phyloP scores from a whole-genome alignment of 2,888 invertebrate species.

The Parnassius mnemosyne region DNA sequence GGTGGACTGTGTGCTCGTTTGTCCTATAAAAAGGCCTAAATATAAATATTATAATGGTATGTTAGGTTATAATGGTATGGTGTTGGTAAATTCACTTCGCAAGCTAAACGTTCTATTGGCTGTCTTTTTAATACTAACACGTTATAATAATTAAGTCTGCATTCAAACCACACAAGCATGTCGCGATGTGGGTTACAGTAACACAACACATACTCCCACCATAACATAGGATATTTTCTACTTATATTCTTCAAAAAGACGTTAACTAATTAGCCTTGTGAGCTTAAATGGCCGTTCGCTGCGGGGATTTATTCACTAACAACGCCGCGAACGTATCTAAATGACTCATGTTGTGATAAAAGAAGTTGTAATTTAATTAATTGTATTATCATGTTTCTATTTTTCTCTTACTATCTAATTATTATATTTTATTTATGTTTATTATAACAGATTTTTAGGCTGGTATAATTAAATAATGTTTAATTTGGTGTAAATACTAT shows the following conservation, averaged over 20 bases:
- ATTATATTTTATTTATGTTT: no score
- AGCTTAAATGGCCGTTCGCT: slow-evolving; percentile 11
- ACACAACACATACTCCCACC: slow-evolving; percentile 26
- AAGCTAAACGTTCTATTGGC: slow-evolving; percentile 16
- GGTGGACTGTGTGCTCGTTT: no score
- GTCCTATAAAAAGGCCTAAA: no score
- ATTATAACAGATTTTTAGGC: no score
- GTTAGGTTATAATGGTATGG: no score
- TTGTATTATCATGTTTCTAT: no score
- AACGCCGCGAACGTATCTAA: slow-evolving; percentile 7
- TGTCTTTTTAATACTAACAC: slow-evolving; percentile 15
- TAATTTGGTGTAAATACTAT: no score
- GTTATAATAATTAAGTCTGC: slow-evolving; percentile 30
- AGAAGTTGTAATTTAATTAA: neutral
- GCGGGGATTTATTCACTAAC: slow-evolving; percentile 20
- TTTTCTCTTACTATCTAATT: no score
- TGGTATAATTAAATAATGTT: no score
- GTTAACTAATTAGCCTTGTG: slow-evolving; percentile 24
- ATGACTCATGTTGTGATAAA: slow-evolving; percentile 6
- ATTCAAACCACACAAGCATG: slow-evolving; percentile 26
- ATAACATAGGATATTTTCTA: slow-evolving; percentile 28
- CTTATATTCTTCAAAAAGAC: slow-evolving; percentile 22
- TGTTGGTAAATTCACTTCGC: slow-evolving; percentile 10
- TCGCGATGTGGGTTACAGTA: slow-evolving; percentile 11
- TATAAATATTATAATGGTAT: neutral